Evolutionary conservation across 2,888 invertebrate species (phyloP), one percentile per base, ranked within the genome.

Genomic region (Andrena minutula): DNA sequence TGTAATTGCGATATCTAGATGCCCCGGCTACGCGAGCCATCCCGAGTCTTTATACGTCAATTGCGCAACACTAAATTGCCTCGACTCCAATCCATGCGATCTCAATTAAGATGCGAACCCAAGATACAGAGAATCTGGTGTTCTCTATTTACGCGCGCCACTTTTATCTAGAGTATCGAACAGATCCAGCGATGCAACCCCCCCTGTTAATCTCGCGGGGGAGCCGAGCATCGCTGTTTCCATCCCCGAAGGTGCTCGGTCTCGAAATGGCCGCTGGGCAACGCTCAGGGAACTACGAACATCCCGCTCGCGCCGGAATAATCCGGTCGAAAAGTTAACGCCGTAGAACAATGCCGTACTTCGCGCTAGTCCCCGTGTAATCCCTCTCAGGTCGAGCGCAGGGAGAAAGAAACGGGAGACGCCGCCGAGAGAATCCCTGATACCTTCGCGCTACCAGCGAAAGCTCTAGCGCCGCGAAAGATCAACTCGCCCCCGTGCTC

Each of bases 321-420:
- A 86, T 85, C 85, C 83, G 78, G 85, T 83, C 83, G 82, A 85
- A 85, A 85, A 85, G 85, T 85, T 85, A 84, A 83, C 76, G 70
- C 79, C 80, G 74, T 74, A 58, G 84, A 74, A 84, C 84, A 83
- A 84, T 83, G 71, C 70, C 74, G 64, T 53, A 26, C 73, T 73
- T 70, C 72, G 68, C 53, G 20, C 26, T 58, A 65, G 41, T 41
- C 77, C 32, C 58, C 66, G 49, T 58, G 78, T 83, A 84, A 79
- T 83, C 77, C 76, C 74, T 69, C 20, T 32, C 35, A 2, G 49
- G 10, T 26, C 23, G 28, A 32, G 47, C 30, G 56, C 68, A 49
- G 64, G 20, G 41, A 51, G 41, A 78, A 69, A 77, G 64, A 53
- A 77, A 63, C 41, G 66, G 69, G 79, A 65, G 60, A 66, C 60